These are phyloP conservation scores for Mimachlamys varia DNA, from an alignment of 2,888 invertebrate species.

Conservation along the genomic window DNA sequence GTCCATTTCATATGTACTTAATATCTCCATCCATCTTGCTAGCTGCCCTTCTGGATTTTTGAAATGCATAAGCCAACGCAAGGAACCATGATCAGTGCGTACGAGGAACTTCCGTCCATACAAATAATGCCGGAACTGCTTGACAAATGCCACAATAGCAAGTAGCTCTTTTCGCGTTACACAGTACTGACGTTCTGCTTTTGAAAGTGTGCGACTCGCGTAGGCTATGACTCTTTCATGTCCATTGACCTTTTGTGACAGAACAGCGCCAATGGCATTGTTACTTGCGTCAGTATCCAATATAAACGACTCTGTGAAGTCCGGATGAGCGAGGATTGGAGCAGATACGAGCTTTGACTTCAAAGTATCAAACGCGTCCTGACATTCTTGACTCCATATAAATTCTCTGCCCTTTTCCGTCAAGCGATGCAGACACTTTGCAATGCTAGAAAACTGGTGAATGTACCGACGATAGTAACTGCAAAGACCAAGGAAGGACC, in stretches of 20 bases:
- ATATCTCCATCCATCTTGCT: slow-evolving; percentile 52
- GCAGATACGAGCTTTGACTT: slow-evolving; percentile 44
- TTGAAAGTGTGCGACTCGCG: slow-evolving; percentile 50
- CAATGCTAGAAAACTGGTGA: slow-evolving; percentile 48
- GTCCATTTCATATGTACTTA: slow-evolving; percentile 49
- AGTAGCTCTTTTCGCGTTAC: slow-evolving; percentile 49
- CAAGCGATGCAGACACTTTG: slow-evolving; percentile 50
- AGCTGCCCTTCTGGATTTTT: slow-evolving; percentile 54
- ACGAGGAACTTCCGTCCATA: slow-evolving; percentile 50
- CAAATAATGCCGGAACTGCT: slow-evolving; percentile 55
- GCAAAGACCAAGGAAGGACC: slow-evolving; percentile 55
- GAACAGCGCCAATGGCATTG: slow-evolving; percentile 49
- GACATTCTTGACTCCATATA: slow-evolving; percentile 52
- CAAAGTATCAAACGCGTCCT: slow-evolving; percentile 47
- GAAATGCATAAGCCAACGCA: slow-evolving; percentile 51
- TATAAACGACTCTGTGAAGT: slow-evolving; percentile 48
- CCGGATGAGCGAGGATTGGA: slow-evolving; percentile 47
- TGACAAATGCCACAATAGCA: slow-evolving; percentile 49
- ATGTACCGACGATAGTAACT: slow-evolving; percentile 55
- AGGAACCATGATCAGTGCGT: slow-evolving; percentile 54
- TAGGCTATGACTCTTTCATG: slow-evolving; percentile 52
- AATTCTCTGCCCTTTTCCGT: slow-evolving; percentile 47
- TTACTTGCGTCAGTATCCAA: slow-evolving; percentile 54
- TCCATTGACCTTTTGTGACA: slow-evolving; percentile 47
- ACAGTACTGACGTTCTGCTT: slow-evolving; percentile 45